These are phyloP conservation scores for Drosophila ananassae DNA, from an alignment of 1,140 invertebrate genomes.

Conservation along the genomic window DNA sequence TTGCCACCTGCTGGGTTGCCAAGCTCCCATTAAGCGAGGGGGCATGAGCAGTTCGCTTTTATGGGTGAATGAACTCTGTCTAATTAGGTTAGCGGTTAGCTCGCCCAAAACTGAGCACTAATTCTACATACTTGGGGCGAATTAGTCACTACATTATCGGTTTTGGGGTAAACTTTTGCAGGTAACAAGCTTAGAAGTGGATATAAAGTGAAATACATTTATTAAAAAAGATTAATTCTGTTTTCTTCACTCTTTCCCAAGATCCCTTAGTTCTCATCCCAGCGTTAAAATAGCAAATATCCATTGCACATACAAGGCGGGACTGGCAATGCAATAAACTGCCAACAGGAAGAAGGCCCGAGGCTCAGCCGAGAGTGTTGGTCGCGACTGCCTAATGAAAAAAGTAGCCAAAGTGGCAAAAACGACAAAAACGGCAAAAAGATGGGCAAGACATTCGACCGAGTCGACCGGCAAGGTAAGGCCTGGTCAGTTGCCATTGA, in stretches of 20 bases:
- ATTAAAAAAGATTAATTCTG: neutral
- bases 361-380: conserved; percentile 39
- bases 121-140: conserved; percentile 17
- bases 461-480: conserved; percentile 24
- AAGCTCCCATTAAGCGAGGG: conserved; percentile 20
- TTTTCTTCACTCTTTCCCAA: conserved; percentile 9
- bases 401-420: conserved; percentile 16
- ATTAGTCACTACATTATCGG: conserved; percentile 45
- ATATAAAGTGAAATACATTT: too few species aligned
- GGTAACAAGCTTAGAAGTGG: neutral
- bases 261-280: conserved; percentile 12
- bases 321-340: conserved; percentile 72
- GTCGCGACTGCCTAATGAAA: conserved; percentile 44
- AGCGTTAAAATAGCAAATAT: conserved; percentile 63
- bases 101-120: conserved; percentile 22
- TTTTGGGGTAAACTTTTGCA: neutral
- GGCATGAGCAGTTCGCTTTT: conserved; percentile 6
- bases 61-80: conserved; percentile 59
- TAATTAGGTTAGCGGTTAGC: conserved; percentile 43
- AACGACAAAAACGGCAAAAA: conserved; percentile 23
- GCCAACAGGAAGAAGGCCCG: conserved; percentile 10
- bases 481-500: conserved; percentile 60
- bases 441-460: neutral
- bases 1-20: conserved; percentile 48
- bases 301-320: conserved; percentile 59